Evolutionary conservation across 1,140 invertebrate genomes (phyloP).

Genomic region (Lucilia sericata): DNA sequence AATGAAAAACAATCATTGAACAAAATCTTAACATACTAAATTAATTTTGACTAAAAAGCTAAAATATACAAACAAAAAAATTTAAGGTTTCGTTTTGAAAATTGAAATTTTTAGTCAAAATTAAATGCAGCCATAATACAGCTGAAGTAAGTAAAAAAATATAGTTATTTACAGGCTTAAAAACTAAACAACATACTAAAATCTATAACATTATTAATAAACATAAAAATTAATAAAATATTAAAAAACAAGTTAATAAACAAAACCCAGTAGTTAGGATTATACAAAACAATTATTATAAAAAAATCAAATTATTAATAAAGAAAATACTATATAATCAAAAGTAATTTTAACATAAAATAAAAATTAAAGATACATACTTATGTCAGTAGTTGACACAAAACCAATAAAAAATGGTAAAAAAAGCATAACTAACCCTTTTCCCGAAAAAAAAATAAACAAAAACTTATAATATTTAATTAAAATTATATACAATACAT

Average conservation of each 20-base stretch:
- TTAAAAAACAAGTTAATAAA: neutral
- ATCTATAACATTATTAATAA: constrained; percentile 43
- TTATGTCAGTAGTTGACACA: constrained; percentile 13
- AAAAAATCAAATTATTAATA: constrained; percentile 24
- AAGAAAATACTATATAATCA: constrained; percentile 35
- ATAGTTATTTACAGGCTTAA: constrained; percentile 15
- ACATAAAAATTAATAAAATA: constrained; percentile 49
- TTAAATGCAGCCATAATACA: neutral
- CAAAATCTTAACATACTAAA: neutral
- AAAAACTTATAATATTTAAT: constrained; percentile 27
- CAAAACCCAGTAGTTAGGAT: constrained; percentile 47
- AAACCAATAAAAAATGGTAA: constrained; percentile 5
- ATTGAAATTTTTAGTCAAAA: neutral
- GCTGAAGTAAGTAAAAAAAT: neutral
- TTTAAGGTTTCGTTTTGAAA: neutral
- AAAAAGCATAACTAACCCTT: constrained; percentile 1
- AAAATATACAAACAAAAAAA: neutral
- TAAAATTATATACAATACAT: neutral
- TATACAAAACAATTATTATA: constrained; percentile 37
- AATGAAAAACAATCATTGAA: neutral
- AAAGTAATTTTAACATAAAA: constrained; percentile 38
- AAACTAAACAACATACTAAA: neutral
- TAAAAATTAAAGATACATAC: neutral
- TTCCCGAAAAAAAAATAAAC: neutral
- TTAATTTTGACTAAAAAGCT: neutral